Evolutionary conservation across 1,140 invertebrate genomes (phyloP).

Genomic region (Mercenaria mercenaria): DNA sequence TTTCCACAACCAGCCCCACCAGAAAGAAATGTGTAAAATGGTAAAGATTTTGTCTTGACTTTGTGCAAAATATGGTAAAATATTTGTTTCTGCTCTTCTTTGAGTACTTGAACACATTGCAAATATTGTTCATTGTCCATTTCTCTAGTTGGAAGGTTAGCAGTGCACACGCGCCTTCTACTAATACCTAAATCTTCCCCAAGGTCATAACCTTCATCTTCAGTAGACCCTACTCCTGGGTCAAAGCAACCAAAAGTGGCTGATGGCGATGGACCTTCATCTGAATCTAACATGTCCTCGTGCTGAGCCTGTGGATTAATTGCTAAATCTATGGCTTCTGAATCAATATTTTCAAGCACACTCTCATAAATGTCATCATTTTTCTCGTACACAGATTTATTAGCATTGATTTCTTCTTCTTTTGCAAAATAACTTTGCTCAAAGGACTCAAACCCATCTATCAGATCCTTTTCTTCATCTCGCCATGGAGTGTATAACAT

Average conservation of each 20-base stretch:
- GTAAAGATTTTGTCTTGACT: not conserved
- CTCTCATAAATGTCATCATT: not conserved
- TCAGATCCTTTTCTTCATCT: conserved; percentile 40
- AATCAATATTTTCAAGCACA: not conserved
- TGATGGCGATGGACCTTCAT: not conserved
- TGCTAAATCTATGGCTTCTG: not conserved
- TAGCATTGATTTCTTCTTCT: conserved; percentile 1
- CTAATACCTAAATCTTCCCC: conserved; percentile 1
- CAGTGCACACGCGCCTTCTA: not conserved
- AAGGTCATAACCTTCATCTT: not conserved
- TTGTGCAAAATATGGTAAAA: conserved; percentile 40
- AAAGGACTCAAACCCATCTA: conserved; percentile 6
- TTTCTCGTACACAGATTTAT: conserved; percentile 17
- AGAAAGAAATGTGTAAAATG: conserved; percentile 42
- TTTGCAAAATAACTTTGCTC: conserved; percentile 37
- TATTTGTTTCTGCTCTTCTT: conserved; percentile 36
- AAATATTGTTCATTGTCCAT: not conserved
- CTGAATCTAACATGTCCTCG: conserved; percentile 36
- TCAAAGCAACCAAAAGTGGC: not conserved
- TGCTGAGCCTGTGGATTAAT: conserved; percentile 44
- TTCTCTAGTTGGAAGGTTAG: not conserved
- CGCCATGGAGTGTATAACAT: conserved; percentile 57
- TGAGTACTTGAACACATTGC: not conserved
- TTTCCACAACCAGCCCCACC: conserved; percentile 60
- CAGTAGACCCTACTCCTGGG: not conserved